A percentile compares a stretch with the other conserved stretches of the same genome.
phyloP scores from a whole-genome alignment of 2,113 vertebrate genomes.

The Anolis carolinensis region DNA sequence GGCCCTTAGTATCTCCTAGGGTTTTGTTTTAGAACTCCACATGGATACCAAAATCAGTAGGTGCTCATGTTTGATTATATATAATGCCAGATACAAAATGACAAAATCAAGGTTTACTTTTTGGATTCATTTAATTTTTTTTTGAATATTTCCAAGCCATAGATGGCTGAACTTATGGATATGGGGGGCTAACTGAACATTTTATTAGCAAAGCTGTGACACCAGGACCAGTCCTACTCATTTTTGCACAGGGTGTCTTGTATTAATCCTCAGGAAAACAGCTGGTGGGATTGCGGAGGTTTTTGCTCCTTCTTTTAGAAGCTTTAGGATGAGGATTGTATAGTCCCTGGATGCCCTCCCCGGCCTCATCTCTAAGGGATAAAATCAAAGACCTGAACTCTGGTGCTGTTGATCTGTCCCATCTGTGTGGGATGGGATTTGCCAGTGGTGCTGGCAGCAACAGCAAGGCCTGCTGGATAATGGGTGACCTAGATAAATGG shows the following conservation, averaged over 20 bases:
- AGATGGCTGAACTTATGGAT: too few species aligned
- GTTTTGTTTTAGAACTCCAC: too few species aligned
- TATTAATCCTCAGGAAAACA: background rate
- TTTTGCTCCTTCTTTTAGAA: background rate
- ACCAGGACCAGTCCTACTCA: background rate
- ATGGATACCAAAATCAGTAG: too few species aligned
- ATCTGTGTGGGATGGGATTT: slow-evolving; percentile 9
- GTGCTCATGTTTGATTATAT: too few species aligned
- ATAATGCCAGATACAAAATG: too few species aligned
- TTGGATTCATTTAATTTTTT: too few species aligned
- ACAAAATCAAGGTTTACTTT: too few species aligned
- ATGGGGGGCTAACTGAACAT: too few species aligned
- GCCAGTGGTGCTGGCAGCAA: background rate
- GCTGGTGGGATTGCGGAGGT: background rate
- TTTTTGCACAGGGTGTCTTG: background rate
- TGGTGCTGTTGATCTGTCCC: background rate
- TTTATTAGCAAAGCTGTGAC: background rate
- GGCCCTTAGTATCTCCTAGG: too few species aligned
- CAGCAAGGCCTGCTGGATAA: slow-evolving; percentile 18
- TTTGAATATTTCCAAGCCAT: too few species aligned
- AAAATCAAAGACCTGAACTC: slow-evolving; percentile 10
- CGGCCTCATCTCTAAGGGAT: background rate
- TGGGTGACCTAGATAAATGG: slow-evolving; percentile 29
- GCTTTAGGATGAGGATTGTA: background rate
- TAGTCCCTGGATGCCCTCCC: background rate